Evolutionary conservation across 2,113 vertebrate species (phyloP).

Genomic region (Scortum barcoo): DNA sequence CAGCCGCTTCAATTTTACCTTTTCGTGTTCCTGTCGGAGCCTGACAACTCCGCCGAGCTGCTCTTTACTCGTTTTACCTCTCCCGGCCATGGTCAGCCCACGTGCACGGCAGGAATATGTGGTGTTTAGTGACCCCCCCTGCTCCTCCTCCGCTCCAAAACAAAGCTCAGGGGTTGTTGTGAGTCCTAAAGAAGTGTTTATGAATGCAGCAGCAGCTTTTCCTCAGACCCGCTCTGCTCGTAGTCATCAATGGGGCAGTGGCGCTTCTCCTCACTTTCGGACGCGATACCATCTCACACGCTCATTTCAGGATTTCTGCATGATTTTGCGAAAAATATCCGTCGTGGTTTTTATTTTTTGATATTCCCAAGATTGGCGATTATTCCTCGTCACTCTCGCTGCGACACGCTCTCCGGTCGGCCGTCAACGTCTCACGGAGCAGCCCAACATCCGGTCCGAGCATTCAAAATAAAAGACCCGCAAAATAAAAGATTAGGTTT

Average conservation of each 20-base stretch:
- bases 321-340: constrained; percentile 72
- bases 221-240: constrained; percentile 79
- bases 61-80: constrained; percentile 58
- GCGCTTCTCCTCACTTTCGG: constrained; percentile 81
- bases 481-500: neutral
- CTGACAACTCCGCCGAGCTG: constrained; percentile 81
- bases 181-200: constrained; percentile 96
- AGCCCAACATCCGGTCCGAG: constrained; percentile 1
- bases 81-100: constrained; percentile 75
- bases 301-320: constrained; percentile 84
- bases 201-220: constrained; percentile 87
- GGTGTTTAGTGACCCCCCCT: constrained; percentile 47
- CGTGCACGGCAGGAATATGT: constrained; percentile 35
- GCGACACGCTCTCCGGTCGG: constrained; percentile 70
- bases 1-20: constrained; percentile 88
- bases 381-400: constrained; percentile 71
- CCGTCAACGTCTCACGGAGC: rapidly evolving
- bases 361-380: constrained; percentile 54
- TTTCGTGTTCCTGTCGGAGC: constrained; percentile 89
- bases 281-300: constrained; percentile 90
- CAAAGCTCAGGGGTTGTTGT: constrained; percentile 86
- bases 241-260: constrained; percentile 84
- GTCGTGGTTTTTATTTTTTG: too few species aligned
- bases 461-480: constrained; percentile 55
- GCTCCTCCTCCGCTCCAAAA: too few species aligned